Evolutionary conservation across 2,888 invertebrate genomes (phyloP), one percentile per base, ranked within the genome.

Genomic region (Drosophila mayaguana): DNA sequence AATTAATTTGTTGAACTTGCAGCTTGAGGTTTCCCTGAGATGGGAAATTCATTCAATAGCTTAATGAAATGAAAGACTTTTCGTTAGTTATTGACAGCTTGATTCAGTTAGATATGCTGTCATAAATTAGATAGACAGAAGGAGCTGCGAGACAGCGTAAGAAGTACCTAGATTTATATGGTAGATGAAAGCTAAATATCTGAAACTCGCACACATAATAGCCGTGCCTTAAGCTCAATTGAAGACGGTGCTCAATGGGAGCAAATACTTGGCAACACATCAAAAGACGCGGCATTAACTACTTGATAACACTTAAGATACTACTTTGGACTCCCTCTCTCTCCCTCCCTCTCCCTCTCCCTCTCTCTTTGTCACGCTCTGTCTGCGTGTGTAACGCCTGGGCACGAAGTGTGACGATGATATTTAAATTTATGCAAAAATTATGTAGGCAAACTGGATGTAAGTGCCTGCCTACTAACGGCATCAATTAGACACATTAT

Each of bases 401-500:
- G 45, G 22, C 45, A 14, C 12, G 20, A 43, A 20, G 22, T 22
- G 34, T 20, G 14, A 16, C 34, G 56, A 38, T 59, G 55, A 32
- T 43, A 40, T 42, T 40, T 54, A 65, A 80, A 82, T 82, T 88
- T 82, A 81, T 83, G 68, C 56, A 48, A 62, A n/a, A 69, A 81
- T 75, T 71, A 66, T 86, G 71, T 80, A 64, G 66, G 69, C 61
- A 48, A 45, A 28, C 40, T 45, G 57, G 45, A 43, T 38, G 48
- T 48, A 62, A 61, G 46, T 38, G 72, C 8, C 9, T 51, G 59
- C 12, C 42, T 53, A 28, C 54, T 12, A 54, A 51, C 53, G 42
- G 38, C 50, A 55, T 38, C 76, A 65, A 70, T 65, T 65, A 64
- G 64, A 55, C 56, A 61, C 68, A 16, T 56, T 45, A 42, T 53